Conservation (phyloP, 2,797 vertebrate species). For the Octomys mimax region DNA sequence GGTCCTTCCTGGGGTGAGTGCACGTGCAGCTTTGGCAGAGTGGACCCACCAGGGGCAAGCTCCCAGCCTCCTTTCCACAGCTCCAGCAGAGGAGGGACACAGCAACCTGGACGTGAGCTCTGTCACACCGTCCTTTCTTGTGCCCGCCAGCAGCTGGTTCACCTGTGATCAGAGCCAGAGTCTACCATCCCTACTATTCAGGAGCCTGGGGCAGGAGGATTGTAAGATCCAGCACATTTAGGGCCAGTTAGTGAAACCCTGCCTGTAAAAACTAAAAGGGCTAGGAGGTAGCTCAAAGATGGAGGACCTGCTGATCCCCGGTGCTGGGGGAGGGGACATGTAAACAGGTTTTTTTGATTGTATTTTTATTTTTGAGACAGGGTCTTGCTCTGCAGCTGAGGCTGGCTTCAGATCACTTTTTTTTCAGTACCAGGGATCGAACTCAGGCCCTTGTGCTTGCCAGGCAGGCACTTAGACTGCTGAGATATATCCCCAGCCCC, state of each 20-base stretch:
- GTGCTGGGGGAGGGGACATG: background rate
- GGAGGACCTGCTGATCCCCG: background rate
- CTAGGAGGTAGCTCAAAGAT: background rate
- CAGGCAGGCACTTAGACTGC: too few species aligned
- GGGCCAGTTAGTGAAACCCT: background rate
- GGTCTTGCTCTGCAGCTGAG: too few species aligned
- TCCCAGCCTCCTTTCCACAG: conserved; percentile 11
- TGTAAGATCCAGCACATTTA: background rate
- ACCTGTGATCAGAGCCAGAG: too few species aligned
- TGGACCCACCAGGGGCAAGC: too few species aligned
- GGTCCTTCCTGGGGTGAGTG: background rate
- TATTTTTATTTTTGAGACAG: too few species aligned
- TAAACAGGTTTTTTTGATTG: too few species aligned
- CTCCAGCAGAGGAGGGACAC: background rate
- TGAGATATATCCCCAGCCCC: too few species aligned
- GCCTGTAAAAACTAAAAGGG: background rate
- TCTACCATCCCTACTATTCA: background rate
- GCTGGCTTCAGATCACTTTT: too few species aligned
- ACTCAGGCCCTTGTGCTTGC: too few species aligned
- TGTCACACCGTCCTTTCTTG: background rate
- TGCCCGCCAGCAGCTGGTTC: background rate
- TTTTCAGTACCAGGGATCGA: too few species aligned
- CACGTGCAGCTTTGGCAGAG: background rate
- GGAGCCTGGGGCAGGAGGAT: background rate
- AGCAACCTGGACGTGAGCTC: background rate